Conservation (phyloP, 2,113 vertebrate genomes). For the Origma solitaria region DNA sequence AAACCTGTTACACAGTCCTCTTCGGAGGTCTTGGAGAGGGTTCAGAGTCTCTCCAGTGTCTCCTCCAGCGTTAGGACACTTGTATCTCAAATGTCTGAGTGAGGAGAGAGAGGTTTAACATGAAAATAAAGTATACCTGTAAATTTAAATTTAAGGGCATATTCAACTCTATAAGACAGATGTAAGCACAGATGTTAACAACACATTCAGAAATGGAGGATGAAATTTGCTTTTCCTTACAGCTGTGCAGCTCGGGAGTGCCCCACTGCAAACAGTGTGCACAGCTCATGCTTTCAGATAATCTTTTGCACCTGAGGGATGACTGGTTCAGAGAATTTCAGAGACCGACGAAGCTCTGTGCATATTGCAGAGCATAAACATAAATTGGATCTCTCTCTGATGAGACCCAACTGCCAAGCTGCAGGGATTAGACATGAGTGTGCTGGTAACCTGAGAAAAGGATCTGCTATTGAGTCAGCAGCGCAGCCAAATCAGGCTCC, state of each 20-base stretch:
- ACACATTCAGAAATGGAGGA: not conserved
- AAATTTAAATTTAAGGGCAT: not conserved
- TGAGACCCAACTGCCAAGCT: not conserved
- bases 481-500: not conserved
- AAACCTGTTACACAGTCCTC: not conserved
- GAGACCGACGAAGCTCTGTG: not conserved
- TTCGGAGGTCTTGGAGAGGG: not conserved
- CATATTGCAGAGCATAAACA: not conserved
- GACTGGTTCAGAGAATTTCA: not conserved
- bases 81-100: not conserved
- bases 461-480: not conserved
- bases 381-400: no score
- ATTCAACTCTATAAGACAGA: not conserved
- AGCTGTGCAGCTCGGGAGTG: not conserved
- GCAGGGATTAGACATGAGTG: not conserved
- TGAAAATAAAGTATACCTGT: not conserved
- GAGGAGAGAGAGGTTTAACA: not conserved
- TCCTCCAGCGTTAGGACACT: not conserved
- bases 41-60: not conserved
- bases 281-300: not conserved
- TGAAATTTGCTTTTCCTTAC: not conserved
- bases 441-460: not conserved
- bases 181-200: not conserved
- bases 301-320: not conserved
- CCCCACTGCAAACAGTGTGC: not conserved